Percentiles rank a stretch among this genome's conserved stretches.
These are phyloP conservation scores for Acrobasis suavella DNA, from an alignment of 2,888 invertebrate species.

Conservation along the genomic window DNA sequence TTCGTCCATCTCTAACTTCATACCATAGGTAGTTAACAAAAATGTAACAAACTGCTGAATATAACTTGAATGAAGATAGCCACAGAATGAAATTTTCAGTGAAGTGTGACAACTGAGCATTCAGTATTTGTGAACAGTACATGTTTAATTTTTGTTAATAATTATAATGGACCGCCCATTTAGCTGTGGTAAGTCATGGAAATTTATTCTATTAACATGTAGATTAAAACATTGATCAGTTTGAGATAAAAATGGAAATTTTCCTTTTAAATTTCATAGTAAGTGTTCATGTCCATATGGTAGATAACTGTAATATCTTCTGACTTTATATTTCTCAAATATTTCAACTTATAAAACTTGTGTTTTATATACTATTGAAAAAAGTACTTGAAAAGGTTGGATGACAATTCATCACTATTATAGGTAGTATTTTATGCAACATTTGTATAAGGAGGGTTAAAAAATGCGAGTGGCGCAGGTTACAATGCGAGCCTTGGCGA, in stretches of 20 bases:
- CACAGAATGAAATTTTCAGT: conserved; percentile 64
- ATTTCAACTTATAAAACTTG: background rate
- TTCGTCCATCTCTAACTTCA: conserved; percentile 62
- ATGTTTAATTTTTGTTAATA: conserved; percentile 36
- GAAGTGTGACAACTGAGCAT: conserved; percentile 54
- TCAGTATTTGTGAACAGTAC: conserved; percentile 35
- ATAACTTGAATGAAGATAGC: conserved; percentile 63
- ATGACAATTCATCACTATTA: too few relatives aligned
- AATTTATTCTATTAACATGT: conserved; percentile 19
- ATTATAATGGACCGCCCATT: conserved; percentile 60
- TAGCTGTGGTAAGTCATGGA: conserved; percentile 58
- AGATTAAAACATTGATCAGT: conserved; percentile 21
- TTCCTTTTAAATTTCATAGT: background rate
- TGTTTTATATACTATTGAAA: background rate
- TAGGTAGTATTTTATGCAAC: too few relatives aligned
- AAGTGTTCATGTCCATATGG: conserved; percentile 41
- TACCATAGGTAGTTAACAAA: conserved; percentile 46
- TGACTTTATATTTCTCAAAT: background rate
- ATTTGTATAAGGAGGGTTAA: too few relatives aligned
- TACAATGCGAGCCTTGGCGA: too few relatives aligned
- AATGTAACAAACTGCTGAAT: conserved; percentile 31
- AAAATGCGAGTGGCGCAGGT: too few relatives aligned
- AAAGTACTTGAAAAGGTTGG: background rate
- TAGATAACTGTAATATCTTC: conserved; percentile 24
- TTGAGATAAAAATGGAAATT: background rate